Percentiles rank a stretch among this genome's conserved stretches.
phyloP scores from a whole-genome alignment of 2,888 invertebrate species.

The Lysandra coridon region DNA sequence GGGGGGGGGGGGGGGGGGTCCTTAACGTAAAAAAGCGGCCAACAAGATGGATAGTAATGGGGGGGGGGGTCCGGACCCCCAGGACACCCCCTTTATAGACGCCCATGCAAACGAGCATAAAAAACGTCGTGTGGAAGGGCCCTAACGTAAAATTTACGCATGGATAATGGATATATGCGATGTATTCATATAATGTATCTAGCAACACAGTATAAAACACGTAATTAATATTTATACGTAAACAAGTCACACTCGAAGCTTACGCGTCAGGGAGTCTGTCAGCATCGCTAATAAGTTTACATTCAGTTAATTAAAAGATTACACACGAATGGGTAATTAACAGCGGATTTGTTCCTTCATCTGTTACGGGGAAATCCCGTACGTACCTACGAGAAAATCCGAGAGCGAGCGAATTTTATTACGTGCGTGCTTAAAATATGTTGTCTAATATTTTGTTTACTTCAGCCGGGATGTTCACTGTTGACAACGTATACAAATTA shows the following conservation, averaged over 20 bases:
- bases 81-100: too few relatives aligned
- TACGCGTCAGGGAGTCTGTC: conserved; percentile 44
- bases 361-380: conserved; percentile 52
- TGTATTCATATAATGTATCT: background rate
- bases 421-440: conserved; percentile 44
- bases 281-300: conserved; percentile 63
- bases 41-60: too few relatives aligned
- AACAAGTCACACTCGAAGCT: conserved; percentile 27
- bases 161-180: too few relatives aligned
- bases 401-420: conserved; percentile 50
- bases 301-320: conserved; percentile 76
- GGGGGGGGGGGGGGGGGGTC: too few relatives aligned
- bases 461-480: conserved; percentile 34
- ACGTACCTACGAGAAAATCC: conserved; percentile 45
- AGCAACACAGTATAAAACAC: background rate
- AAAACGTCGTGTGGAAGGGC: too few relatives aligned
- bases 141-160: too few relatives aligned
- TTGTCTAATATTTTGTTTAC: conserved; percentile 38
- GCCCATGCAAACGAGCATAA: too few relatives aligned
- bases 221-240: conserved; percentile 23
- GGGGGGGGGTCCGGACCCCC: too few relatives aligned
- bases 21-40: too few relatives aligned
- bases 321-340: conserved; percentile 74
- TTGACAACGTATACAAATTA: conserved; percentile 40
- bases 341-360: conserved; percentile 67